Base-by-base conservation (phyloP, 1,140 invertebrate genomes). In the Papilio machaon region DNA sequence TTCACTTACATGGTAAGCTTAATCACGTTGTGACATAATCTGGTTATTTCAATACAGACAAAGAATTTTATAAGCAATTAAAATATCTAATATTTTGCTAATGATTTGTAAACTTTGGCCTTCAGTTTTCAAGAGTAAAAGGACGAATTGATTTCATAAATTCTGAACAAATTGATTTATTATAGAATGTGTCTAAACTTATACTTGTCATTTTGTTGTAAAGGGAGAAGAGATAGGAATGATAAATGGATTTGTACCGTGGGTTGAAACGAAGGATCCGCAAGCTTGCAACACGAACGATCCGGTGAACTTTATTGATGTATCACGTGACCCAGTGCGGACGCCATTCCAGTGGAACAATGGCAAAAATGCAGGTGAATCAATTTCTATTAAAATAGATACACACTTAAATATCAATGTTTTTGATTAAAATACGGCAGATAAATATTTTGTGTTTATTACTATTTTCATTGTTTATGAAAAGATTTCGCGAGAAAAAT, bases 301-400 rank as follows among this genome's bases (percentile, higher is more conserved):
- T 81, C 92, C 92, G 35, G 85, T 93, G 80, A 91, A 91, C 73
- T 97, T 95, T 84, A 85, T 94, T 80, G 84, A 95, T 47, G 91
- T 93, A 1, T 95, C 96, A 8, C 94, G 97, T 11, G 97, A 98
- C 90, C 96, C 96, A 0, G 95, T 90, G 6, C 94, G 97, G 7
- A 96, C 96, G 2, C 97, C 97, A 0, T 97, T 98, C 89, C 97
- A 97, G 83, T 98, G 97, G 97, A 95, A 95, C 82, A 91, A 91
- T 70, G 90, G 91, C 0, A 88, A 83, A 30, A 95, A 96, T 87
- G 97, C 96, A 79, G 97, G 97, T 96, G 85, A 80, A 80, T 19
- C 13, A 81, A 80, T 75, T 80, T 81, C 47, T 76, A 67, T 79
- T 35, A 13, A 2, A 3, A 38, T 38, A 38, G 2, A 38, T 6